Evolutionary conservation across 1,140 invertebrate genomes (phyloP).

Genomic region (Drosophila sp.): DNA sequence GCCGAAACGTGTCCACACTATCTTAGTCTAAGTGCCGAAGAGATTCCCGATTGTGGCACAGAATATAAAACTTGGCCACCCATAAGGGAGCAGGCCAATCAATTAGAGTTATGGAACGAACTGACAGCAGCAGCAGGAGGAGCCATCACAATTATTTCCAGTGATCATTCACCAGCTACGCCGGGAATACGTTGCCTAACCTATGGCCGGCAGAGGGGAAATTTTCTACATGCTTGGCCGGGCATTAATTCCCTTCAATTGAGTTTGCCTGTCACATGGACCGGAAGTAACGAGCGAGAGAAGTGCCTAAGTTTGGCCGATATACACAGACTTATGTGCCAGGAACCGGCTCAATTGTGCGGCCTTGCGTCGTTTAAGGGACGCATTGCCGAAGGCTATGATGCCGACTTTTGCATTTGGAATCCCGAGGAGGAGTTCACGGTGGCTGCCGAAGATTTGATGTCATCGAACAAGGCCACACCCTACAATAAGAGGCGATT

Average conservation of each 20-base stretch:
- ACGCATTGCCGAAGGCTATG: constrained; percentile 85
- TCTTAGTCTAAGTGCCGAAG: constrained; percentile 86
- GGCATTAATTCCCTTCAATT: constrained; percentile 90
- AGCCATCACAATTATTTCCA: constrained; percentile 86
- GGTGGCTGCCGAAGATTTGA: constrained; percentile 84
- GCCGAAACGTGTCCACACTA: constrained; percentile 91
- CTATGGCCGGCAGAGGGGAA: constrained; percentile 83
- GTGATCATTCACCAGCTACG: constrained; percentile 90
- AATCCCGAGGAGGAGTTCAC: constrained; percentile 86
- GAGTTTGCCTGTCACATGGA: constrained; percentile 88
- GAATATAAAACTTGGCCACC: constrained; percentile 90
- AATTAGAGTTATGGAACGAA: constrained; percentile 87
- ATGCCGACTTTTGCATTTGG: constrained; percentile 90
- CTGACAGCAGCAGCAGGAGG: constrained; percentile 1
- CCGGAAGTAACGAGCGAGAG: constrained; percentile 84
- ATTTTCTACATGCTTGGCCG: constrained; percentile 89
- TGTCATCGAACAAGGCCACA: constrained; percentile 86
- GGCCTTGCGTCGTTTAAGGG: constrained; percentile 86
- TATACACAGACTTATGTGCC: constrained; percentile 86
- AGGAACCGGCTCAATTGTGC: constrained; percentile 86
- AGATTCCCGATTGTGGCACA: constrained; percentile 86
- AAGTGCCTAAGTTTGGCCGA: constrained; percentile 83
- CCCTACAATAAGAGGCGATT: constrained; percentile 85
- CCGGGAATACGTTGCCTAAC: constrained; percentile 85
- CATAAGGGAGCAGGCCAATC: constrained; percentile 86